Evolutionary conservation across 2,113 vertebrate species (phyloP), one percentile per base, ranked within the genome.

Genomic region (Percopsis transmontana): DNA sequence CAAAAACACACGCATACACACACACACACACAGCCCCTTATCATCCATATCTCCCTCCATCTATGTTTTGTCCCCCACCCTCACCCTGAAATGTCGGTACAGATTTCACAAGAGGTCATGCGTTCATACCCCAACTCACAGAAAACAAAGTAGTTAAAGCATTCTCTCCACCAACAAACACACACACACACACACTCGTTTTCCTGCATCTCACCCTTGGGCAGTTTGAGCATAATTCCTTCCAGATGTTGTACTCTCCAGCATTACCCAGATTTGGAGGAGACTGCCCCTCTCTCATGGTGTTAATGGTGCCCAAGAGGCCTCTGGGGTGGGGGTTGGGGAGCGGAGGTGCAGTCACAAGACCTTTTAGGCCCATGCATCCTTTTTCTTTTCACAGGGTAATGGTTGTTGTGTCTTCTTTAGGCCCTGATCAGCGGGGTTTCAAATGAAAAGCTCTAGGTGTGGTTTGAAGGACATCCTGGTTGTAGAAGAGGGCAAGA

Each of bases 231-330:
- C 58, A 1, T 91, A 91, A 93, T 93, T 79, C 74, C 76, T 92
- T 91, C 90, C 91, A 91, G 89, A 92, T 93, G 91, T 84, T 65
- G 56, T 76, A 77, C 91, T 88, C 87, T 68, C 63, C 76, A 62
- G 79, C 62, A 58, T 55, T 63, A 70, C 66, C 80, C 80, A 87
- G 78, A 68, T 67, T 74, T 89, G 76, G 76, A 90, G 85, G 82
- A 83, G 74, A 74, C 67, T 82, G 80, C 72, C 81, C 71, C 77
- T 78, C 81, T 81, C 66, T 68, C 79, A 65, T 82, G 65, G 85
- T 74, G 84, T 85, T 91, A 90, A 92, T 80, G 74, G 85, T 81
- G 83, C 87, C 88, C 86, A 80, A 65, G 86, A 85, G 89, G 86
- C 79, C 73, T 82, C 47, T 54, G 66, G 20, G 27, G 48, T 2